Base-by-base conservation (phyloP, 2,113 vertebrate genomes). In the Hippotragus niger region DNA sequence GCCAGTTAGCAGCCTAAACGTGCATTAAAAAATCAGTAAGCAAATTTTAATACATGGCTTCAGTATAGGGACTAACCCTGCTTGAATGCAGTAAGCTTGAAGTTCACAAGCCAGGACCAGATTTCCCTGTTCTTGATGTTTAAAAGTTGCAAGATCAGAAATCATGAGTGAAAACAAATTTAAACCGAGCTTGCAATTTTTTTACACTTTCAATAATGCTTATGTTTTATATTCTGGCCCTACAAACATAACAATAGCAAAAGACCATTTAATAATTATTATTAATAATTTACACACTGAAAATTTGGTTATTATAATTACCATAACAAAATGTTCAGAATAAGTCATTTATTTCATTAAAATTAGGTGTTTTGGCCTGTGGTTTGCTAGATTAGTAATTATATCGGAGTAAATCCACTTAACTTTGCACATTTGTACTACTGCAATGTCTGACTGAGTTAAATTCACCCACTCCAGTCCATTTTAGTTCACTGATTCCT, bases 271-370 rank as follows among this genome's bases (percentile, higher is more conserved):
- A 19, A 88, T 88, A 45, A 96, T 71, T 89, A 83, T 86, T 80
- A 14, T 86, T 94, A 81, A 90, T 45, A 84, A 58, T 47, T 95
- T 36, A 78, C 55, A 58, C 5, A 9, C 9, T 93, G 33, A 94
- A 88, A 88, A 84, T 45, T 33, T 58, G 43, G 29, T 45, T 76
- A 82, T 85, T 90, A 43, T 80, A 92, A 71, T 83, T 87, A 52
- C 64, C 76, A 36, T n/a, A 40, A 92, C 19, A 95, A 96, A 90
- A 3, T 76, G 40, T 91, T 84, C n/a, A 92, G n/a, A 96, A 55
- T 84, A 83, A 88, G 29, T 31, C 71, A 94, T 71, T 85, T 64
- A 76, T 88, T 94, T 29, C 25, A 90, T 33, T 94, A n/a, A 94
- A 95, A 94, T 94, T 52, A 91, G n/a, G 6, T 82, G 21, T 91